These are phyloP conservation scores for Microchirus variegatus DNA, from an alignment of 2,797 vertebrate genomes.

Conservation along the genomic window DNA sequence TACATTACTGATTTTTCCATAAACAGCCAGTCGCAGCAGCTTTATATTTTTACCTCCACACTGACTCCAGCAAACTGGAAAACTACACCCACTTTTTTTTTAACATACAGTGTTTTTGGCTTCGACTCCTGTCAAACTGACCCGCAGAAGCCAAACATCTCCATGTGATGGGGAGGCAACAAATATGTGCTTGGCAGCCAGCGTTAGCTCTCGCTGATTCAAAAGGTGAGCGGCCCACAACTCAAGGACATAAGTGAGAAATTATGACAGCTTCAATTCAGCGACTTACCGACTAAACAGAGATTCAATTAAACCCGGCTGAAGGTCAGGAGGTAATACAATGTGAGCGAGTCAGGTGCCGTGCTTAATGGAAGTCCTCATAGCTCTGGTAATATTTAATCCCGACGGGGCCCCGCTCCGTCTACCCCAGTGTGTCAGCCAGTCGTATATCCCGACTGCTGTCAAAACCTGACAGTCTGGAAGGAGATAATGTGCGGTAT, in stretches of 20 bases:
- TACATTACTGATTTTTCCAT: no score
- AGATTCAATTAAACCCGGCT: conserved; percentile 64
- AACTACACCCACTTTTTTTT: no score
- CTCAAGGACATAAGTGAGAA: conserved; percentile 55
- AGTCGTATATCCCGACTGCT: conserved; percentile 29
- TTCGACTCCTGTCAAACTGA: conserved; percentile 39
- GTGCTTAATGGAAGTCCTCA: conserved; percentile 58
- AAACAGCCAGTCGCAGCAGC: no score
- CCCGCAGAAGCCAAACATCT: conserved; percentile 55
- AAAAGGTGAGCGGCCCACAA: conserved; percentile 33
- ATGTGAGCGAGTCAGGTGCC: conserved; percentile 44
- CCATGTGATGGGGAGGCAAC: conserved; percentile 51
- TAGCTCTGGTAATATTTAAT: conserved; percentile 68
- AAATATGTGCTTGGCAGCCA: conserved; percentile 36
- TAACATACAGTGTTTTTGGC: no score
- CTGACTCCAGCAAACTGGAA: conserved; percentile 30
- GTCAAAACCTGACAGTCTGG: conserved; percentile 9
- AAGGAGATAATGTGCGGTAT: conserved; percentile 14
- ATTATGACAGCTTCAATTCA: conserved; percentile 55
- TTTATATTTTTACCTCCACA: no score
- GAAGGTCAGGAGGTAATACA: conserved; percentile 69
- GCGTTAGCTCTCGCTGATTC: conserved; percentile 1
- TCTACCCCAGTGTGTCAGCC: conserved; percentile 23
- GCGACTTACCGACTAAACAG: conserved; percentile 65
- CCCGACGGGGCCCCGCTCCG: conserved; percentile 41